Percentiles rank a stretch among this genome's conserved stretches.
These are phyloP conservation scores for Bovichtus diacanthus DNA, from an alignment of 2,797 vertebrate species.

Conservation along the genomic window DNA sequence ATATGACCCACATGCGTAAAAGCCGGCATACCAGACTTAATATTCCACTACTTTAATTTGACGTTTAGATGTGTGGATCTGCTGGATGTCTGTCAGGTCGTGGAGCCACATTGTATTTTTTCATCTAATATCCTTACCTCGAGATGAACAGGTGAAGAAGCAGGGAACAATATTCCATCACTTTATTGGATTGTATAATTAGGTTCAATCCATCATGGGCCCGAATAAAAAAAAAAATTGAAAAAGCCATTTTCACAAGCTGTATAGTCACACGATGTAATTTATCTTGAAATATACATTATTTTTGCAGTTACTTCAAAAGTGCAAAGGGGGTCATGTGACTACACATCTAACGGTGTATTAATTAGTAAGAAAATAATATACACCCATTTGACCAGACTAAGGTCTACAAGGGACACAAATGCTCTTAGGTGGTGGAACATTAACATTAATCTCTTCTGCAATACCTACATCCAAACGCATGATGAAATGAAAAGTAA, in stretches of 20 bases:
- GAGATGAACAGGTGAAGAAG: background rate
- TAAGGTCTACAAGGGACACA: background rate
- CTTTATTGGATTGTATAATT: slow-evolving; percentile 45
- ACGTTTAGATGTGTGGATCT: slow-evolving; percentile 12
- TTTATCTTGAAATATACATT: background rate
- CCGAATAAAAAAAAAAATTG: no score
- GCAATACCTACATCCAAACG: background rate
- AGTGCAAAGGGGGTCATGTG: background rate
- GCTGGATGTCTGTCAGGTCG: background rate
- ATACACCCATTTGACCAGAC: background rate
- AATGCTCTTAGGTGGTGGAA: no score
- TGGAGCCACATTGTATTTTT: slow-evolving; percentile 17
- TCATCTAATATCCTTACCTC: background rate
- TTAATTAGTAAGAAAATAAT: background rate
- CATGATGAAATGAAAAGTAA: background rate
- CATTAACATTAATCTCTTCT: no score
- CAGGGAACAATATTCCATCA: background rate
- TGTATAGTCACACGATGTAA: background rate
- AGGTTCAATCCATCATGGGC: background rate
- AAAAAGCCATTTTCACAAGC: background rate
- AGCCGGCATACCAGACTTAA: slow-evolving; percentile 8
- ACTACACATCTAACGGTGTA: background rate
- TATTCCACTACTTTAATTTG: slow-evolving; percentile 29
- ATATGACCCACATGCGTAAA: background rate
- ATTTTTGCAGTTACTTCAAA: background rate